These are phyloP conservation scores for Thamnophis elegans DNA, from an alignment of 2,797 vertebrate species.

Conservation along the genomic window DNA sequence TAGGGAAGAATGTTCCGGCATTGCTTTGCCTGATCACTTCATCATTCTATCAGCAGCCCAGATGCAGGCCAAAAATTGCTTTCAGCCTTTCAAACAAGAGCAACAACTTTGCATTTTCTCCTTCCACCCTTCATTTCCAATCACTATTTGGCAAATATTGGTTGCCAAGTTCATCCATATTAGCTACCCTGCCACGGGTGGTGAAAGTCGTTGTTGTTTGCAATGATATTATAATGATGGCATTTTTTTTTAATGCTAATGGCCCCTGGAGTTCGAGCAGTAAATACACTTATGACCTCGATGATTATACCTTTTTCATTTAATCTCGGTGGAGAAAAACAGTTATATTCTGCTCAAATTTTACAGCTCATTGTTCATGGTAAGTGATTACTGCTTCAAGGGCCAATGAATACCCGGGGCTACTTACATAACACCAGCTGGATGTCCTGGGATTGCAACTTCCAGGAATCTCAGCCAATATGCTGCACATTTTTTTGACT, in stretches of 20 bases:
- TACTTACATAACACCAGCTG: background rate
- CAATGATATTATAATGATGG: background rate
- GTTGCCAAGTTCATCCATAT: background rate
- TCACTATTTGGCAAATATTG: background rate
- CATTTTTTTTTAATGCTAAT: constrained; percentile 24
- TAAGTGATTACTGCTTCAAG: background rate
- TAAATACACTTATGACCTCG: background rate
- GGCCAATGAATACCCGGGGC: background rate
- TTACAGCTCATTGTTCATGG: background rate
- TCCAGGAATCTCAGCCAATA: background rate
- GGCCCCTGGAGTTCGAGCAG: background rate
- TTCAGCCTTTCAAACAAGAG: background rate
- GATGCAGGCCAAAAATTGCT: background rate
- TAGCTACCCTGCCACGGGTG: background rate
- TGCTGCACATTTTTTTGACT: background rate
- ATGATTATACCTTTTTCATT: background rate
- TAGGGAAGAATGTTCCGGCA: background rate
- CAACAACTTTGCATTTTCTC: background rate
- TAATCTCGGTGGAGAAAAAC: background rate
- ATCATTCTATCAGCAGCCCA: background rate
- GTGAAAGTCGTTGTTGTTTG: background rate
- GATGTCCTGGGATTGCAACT: background rate
- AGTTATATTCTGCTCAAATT: background rate
- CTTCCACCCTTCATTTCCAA: background rate
- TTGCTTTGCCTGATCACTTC: background rate